Evolutionary conservation across 2,113 vertebrate genomes (phyloP).

Genomic region (Carlito syrichta): DNA sequence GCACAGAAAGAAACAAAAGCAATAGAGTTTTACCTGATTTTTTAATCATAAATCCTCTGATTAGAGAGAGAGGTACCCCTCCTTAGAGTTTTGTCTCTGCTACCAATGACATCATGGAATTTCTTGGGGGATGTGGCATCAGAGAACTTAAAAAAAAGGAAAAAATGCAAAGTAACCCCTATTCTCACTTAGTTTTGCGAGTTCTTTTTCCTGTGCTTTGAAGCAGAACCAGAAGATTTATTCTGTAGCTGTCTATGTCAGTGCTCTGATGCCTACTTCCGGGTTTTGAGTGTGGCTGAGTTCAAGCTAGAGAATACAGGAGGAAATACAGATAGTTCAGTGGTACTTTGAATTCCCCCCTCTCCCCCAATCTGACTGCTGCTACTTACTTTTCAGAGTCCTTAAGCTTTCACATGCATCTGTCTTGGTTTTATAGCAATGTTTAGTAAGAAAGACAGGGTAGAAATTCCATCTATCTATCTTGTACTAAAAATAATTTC

Average conservation of each 20-base stretch:
- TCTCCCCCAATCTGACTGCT: neutral
- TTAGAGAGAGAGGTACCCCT: neutral
- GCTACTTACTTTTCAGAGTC: neutral
- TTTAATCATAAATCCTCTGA: neutral
- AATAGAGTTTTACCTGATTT: rapidly evolving
- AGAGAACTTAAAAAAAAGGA: neutral
- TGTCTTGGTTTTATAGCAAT: neutral
- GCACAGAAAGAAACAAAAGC: neutral
- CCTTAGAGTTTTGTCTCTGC: neutral
- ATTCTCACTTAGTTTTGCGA: no score
- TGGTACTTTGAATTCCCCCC: no score
- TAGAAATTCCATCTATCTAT: neutral
- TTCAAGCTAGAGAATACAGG: neutral
- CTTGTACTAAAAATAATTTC: neutral
- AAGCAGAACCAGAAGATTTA: neutral
- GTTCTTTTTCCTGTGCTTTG: neutral
- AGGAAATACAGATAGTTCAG: neutral
- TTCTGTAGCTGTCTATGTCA: neutral
- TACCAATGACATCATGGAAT: neutral
- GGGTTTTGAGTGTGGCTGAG: neutral
- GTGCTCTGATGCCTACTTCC: neutral
- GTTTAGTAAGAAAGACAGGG: neutral
- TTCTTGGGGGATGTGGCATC: neutral
- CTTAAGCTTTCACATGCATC: neutral
- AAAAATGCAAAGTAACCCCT: neutral